phyloP scores from a whole-genome alignment of 2,797 vertebrate species.

The Takifugu ocellatus region DNA sequence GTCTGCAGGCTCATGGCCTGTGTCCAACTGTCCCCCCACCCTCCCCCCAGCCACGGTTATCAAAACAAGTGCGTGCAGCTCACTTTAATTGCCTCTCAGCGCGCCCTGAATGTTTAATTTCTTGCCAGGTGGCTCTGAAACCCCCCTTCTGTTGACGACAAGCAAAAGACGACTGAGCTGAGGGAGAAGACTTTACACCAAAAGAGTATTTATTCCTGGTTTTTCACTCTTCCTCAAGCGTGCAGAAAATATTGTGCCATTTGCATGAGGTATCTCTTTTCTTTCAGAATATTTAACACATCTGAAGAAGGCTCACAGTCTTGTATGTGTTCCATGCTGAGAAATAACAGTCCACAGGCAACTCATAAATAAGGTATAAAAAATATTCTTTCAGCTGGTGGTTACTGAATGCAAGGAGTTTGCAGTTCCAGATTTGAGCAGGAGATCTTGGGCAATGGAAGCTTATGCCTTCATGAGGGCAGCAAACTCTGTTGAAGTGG shows the following conservation, averaged over 20 bases:
- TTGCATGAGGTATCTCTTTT: conserved; percentile 66
- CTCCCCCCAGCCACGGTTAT: conserved; percentile 44
- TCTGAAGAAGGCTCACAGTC: conserved; percentile 60
- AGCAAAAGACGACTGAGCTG: conserved; percentile 38
- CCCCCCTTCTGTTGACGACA: conserved; percentile 18
- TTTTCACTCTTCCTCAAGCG: conserved; percentile 80
- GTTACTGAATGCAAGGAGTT: conserved; percentile 68
- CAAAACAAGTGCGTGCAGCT: conserved; percentile 35
- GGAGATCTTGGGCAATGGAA: conserved; percentile 74
- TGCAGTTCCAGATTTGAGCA: conserved; percentile 72
- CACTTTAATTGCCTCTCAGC: conserved; percentile 20
- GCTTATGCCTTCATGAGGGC: conserved; percentile 79
- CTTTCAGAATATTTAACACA: conserved; percentile 74
- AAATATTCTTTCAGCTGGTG: conserved; percentile 79
- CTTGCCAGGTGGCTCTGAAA: conserved; percentile 16
- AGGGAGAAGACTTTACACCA: conserved; percentile 68
- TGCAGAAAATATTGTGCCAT: conserved; percentile 74
- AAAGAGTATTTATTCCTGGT: conserved; percentile 83
- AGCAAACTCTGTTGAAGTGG: conserved; percentile 77
- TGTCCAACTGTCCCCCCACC: conserved; percentile 22
- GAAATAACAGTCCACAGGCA: conserved; percentile 71
- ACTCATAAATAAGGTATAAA: conserved; percentile 84
- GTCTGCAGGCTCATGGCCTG: conserved; percentile 39
- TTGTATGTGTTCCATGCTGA: conserved; percentile 70
- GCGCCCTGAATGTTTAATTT: conserved; percentile 18